A percentile compares a stretch with the other conserved stretches of the same genome.
Conservation (phyloP, 1,140 invertebrate genomes). For the Magallana ariakensis region DNA sequence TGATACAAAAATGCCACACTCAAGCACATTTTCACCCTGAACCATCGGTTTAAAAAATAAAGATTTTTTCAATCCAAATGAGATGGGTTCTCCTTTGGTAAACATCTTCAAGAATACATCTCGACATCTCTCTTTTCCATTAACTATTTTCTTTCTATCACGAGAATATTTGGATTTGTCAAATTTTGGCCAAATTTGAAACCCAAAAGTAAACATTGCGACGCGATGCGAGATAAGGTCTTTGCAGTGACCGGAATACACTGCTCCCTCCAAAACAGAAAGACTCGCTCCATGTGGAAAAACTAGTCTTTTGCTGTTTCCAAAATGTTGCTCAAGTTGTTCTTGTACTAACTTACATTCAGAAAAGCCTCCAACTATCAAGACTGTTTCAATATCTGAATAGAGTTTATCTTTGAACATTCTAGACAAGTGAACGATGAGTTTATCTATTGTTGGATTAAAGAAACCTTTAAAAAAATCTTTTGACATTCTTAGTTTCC, state of each 20-base stretch:
- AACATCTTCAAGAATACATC: slow-evolving; percentile 33
- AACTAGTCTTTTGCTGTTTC: background rate
- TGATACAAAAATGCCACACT: background rate
- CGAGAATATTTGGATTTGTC: background rate
- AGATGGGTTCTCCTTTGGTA: background rate
- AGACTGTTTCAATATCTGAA: slow-evolving; percentile 3
- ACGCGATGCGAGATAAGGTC: background rate
- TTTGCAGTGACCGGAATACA: slow-evolving; percentile 25
- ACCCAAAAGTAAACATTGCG: slow-evolving; percentile 33
- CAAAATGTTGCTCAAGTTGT: background rate
- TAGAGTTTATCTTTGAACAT: slow-evolving; percentile 23
- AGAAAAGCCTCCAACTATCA: slow-evolving; percentile 48
- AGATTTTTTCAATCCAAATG: background rate
- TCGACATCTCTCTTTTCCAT: background rate
- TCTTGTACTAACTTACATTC: slow-evolving; percentile 41
- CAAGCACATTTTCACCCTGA: background rate
- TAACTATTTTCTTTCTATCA: background rate
- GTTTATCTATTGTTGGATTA: slow-evolving; percentile 28
- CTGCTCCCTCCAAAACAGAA: slow-evolving; percentile 48
- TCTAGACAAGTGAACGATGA: slow-evolving; percentile 14
- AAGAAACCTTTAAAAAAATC: slow-evolving; percentile 9
- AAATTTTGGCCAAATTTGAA: slow-evolving; percentile 28
- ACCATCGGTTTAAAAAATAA: background rate
- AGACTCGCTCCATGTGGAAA: slow-evolving; percentile 42
- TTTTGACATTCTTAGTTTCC: slow-evolving; percentile 8